phyloP scores from a whole-genome alignment of 1,140 invertebrate genomes.

The Leptonema lineaticorne region DNA sequence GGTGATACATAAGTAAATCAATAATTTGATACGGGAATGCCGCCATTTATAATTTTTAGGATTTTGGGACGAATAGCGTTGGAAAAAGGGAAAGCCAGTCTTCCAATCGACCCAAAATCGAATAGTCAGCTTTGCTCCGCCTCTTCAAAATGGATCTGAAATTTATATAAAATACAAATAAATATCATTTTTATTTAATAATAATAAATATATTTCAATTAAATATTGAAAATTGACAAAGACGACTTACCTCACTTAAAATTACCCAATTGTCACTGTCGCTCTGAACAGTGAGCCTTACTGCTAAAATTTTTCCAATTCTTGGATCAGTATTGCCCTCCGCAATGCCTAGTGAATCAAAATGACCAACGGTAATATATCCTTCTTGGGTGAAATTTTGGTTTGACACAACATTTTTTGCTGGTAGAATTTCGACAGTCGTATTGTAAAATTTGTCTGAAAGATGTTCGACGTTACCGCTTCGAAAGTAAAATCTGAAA shows the following conservation, averaged over 20 bases:
- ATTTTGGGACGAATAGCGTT: slow-evolving; percentile 38
- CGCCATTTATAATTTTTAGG: slow-evolving; percentile 21
- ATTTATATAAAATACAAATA: neutral
- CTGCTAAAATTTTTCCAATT: slow-evolving; percentile 67
- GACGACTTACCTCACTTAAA: slow-evolving; percentile 80
- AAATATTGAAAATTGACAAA: too few species aligned
- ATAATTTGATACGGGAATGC: slow-evolving; percentile 14
- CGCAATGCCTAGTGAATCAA: slow-evolving; percentile 78
- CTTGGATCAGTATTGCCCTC: slow-evolving; percentile 67
- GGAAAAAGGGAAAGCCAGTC: slow-evolving; percentile 38
- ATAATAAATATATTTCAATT: neutral
- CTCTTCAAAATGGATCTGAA: slow-evolving; percentile 39
- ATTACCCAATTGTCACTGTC: slow-evolving; percentile 89
- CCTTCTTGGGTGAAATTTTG: slow-evolving; percentile 67
- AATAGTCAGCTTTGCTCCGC: slow-evolving; percentile 38
- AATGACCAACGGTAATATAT: slow-evolving; percentile 71
- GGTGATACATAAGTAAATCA: neutral
- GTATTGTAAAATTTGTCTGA: slow-evolving; percentile 90
- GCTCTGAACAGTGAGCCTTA: slow-evolving; percentile 75
- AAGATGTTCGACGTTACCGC: slow-evolving; percentile 89
- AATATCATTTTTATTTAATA: neutral
- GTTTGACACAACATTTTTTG: slow-evolving; percentile 48
- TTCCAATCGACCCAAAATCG: slow-evolving; percentile 38
- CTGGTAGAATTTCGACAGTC: slow-evolving; percentile 78
- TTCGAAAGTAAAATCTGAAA: slow-evolving; percentile 81